Base-by-base conservation (phyloP, 92 coral and sea anemone genomes). In the Scolanthus callimorphus region DNA sequence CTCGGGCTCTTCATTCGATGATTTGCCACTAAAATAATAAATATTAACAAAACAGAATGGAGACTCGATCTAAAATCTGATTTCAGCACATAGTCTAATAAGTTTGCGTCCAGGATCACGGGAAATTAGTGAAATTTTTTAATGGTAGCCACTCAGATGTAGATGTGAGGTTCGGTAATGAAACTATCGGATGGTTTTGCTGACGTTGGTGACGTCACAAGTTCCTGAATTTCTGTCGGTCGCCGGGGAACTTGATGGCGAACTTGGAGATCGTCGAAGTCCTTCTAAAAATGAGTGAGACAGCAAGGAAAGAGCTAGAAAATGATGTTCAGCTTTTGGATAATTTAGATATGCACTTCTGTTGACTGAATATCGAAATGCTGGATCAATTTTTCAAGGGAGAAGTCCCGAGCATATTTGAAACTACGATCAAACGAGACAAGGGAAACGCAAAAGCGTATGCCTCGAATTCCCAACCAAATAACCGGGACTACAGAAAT, bases 341-440 rank as follows among this genome's bases (percentile, higher is more conserved):
- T n/a, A n/a, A n/a, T n/a, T n/a, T n/a, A n/a, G n/a, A n/a, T n/a
- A n/a, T n/a, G n/a, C n/a, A n/a, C n/a, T n/a, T n/a, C n/a, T n/a
- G n/a, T 6, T 34, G 43, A 34, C 15, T 15, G 43, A 34, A 34
- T 15, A 6, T 47, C 22, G 74, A 66, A 22, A 94, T 85, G 90
- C 65, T 94, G 56, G 90, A 94, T 27, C 83, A 94, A 57, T 72
- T 94, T 29, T 89, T 89, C 67, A 94, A 89, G 59, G 99, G 99
- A 20, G 99, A 94, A 69, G 69, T 81, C 28, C 99, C 97, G 6
- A 89, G 91, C 34, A 89, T 94, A 29, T 84, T 94, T 59, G 90
- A 77, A 49, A 89, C 89, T 26, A 85, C 83, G 20, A 83, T 85
- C n/a, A 94, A 81, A 52, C 76, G 90, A 13, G 90, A 94, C 37